A percentile compares a stretch with the other conserved stretches of the same genome.
phyloP scores from a whole-genome alignment of 2,797 vertebrate genomes.

The Centropyge bicolor region DNA sequence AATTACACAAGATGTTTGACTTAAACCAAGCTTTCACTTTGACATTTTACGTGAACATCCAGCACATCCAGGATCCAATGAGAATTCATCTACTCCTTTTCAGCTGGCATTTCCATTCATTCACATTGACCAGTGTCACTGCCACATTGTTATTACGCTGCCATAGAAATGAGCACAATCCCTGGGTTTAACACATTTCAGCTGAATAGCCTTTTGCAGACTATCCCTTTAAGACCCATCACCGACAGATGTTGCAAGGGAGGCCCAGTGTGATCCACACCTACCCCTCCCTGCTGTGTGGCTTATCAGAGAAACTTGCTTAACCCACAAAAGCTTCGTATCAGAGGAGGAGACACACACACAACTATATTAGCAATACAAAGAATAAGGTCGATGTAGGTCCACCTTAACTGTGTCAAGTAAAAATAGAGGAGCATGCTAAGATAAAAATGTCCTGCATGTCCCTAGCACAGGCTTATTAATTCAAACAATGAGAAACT shows the following conservation, averaged over 20 bases:
- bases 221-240: conserved; percentile 22
- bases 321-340: conserved; percentile 15
- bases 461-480: no score
- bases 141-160: not conserved
- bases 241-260: conserved; percentile 36
- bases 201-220: not conserved
- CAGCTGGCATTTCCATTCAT: conserved; percentile 3
- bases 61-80: conserved; percentile 4
- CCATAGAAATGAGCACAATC: conserved; percentile 15
- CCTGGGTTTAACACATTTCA: not conserved
- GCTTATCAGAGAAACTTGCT: conserved; percentile 32
- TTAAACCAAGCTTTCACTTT: conserved; percentile 14
- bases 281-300: conserved; percentile 22
- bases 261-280: conserved; percentile 31
- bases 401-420: not conserved
- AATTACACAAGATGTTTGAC: conserved; percentile 45
- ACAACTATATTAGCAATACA: not conserved
- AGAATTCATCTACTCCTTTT: conserved; percentile 10
- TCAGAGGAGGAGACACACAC: conserved; percentile 2
- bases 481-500: not conserved
- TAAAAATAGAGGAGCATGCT: not conserved
- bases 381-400: not conserved
- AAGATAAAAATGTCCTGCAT: not conserved
- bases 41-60: not conserved
- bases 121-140: not conserved